phyloP scores from a whole-genome alignment of 2,888 invertebrate species.

The Branchipolynoe longqiensis region DNA sequence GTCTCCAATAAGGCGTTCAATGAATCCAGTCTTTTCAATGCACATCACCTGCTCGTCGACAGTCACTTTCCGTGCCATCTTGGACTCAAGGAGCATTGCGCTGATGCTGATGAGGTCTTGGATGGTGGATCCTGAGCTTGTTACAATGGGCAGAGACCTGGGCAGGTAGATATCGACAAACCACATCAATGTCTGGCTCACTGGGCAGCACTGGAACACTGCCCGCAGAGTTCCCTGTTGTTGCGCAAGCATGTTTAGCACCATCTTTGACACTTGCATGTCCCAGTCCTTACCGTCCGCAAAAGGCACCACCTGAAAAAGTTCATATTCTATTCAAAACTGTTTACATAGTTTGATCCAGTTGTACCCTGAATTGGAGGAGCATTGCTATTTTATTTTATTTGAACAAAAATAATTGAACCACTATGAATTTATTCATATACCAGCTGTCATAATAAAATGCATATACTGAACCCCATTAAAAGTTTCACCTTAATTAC shows the following conservation, averaged over 20 bases:
- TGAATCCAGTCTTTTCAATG: neutral
- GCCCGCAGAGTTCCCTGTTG: neutral
- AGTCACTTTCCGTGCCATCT: neutral
- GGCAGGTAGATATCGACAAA: neutral
- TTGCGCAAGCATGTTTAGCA: neutral
- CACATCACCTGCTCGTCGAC: neutral
- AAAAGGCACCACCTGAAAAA: constrained; percentile 9
- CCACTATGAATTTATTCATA: too few relatives aligned
- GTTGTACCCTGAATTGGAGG: too few relatives aligned
- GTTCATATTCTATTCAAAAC: too few relatives aligned
- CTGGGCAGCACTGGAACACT: neutral
- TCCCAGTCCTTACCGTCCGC: neutral
- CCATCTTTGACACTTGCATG: neutral
- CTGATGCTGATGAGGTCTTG: neutral
- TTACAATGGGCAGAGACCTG: neutral
- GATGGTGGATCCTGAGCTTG: neutral
- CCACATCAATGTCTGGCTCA: neutral
- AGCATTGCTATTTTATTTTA: too few relatives aligned
- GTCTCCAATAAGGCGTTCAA: too few relatives aligned
- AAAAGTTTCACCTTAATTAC: too few relatives aligned
- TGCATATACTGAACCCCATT: too few relatives aligned
- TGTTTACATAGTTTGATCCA: too few relatives aligned
- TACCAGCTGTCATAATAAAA: too few relatives aligned
- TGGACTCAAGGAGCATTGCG: neutral
- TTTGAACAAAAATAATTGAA: too few relatives aligned